Evolutionary conservation across 1,140 invertebrate genomes (phyloP).

Genomic region (Cydia splendana): DNA sequence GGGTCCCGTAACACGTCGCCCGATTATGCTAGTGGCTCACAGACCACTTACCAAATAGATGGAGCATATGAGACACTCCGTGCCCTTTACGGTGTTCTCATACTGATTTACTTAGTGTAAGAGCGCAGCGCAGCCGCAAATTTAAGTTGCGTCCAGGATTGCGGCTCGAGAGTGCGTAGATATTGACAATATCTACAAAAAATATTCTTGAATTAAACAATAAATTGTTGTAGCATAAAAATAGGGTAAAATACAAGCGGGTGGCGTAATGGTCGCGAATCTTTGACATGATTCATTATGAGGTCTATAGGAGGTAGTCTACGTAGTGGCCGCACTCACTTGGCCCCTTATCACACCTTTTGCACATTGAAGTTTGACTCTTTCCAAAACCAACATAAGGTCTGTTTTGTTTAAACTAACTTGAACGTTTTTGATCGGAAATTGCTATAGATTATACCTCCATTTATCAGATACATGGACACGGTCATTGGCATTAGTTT

Average conservation of each 20-base stretch:
- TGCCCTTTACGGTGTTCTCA: neutral
- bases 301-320: neutral
- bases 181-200: no score
- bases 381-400: neutral
- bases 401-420: neutral
- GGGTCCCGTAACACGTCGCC: constrained; percentile 35
- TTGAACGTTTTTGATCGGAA: neutral
- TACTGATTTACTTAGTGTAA: no score
- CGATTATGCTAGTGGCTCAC: constrained; percentile 8
- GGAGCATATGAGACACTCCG: neutral
- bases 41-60: neutral
- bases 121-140: no score
- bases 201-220: no score
- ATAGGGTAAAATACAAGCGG: no score
- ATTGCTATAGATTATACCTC: neutral
- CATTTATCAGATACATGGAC: constrained; percentile 8
- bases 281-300: neutral
- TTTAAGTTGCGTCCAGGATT: no score
- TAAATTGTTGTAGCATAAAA: no score
- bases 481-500: constrained; percentile 11
- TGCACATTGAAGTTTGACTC: neutral
- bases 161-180: no score
- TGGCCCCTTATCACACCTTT: constrained; percentile 4
- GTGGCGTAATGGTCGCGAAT: neutral
- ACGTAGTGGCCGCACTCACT: neutral